A percentile compares a stretch with the other conserved stretches of the same genome.
These are phyloP conservation scores for Tragelaphus imberbis DNA, from an alignment of 2,113 vertebrate species.

Conservation along the genomic window DNA sequence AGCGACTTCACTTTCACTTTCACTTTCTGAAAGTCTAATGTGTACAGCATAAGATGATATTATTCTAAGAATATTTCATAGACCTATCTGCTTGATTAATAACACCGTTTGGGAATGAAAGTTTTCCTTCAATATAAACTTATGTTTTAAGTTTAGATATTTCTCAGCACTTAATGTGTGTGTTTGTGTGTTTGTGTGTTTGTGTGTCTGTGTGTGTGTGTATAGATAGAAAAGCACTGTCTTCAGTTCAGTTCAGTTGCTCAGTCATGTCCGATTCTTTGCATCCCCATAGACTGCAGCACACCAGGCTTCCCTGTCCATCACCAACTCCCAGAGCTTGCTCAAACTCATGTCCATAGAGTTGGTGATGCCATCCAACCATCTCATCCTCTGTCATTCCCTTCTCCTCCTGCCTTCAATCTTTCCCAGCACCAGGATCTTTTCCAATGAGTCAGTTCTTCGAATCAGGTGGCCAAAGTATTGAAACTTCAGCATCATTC, in stretches of 20 bases:
- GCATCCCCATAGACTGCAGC: rapidly evolving
- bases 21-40: background rate
- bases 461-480: background rate
- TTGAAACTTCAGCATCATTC: background rate
- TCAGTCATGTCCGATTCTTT: background rate
- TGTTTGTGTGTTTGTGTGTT: background rate
- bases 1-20: too few relatives aligned
- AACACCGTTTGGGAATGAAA: background rate
- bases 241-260: background rate
- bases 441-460: background rate
- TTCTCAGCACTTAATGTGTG: background rate
- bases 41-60: background rate
- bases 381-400: background rate
- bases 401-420: background rate
- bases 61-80: background rate
- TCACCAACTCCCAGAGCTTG: background rate
- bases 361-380: background rate
- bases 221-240: background rate
- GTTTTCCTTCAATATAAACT: background rate
- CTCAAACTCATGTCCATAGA: background rate
- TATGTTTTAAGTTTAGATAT: background rate
- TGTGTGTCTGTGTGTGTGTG: background rate
- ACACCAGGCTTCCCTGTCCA: background rate
- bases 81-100: background rate
- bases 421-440: background rate